Evolutionary conservation across 1,140 invertebrate species (phyloP), one percentile per base, ranked within the genome.

Genomic region (Panulirus ornatus): DNA sequence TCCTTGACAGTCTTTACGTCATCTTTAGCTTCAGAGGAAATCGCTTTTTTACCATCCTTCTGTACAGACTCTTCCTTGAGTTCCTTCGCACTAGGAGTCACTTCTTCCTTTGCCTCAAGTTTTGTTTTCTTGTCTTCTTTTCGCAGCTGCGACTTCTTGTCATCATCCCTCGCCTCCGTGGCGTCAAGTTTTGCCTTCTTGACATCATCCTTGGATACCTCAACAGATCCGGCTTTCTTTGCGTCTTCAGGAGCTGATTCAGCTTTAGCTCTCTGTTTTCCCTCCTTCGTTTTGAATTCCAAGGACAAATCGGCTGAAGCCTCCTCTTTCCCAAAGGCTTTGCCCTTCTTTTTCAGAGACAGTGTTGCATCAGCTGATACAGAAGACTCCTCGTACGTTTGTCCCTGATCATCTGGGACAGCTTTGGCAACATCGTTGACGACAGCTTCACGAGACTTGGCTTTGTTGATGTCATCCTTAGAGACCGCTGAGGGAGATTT

Each of bases 261-360:
- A 58, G 51, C 51, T 22, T 58, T 58, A 22, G 11, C 51, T 11
- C 11, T 22, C 51, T 58, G 51, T n/a, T n/a, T n/a, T n/a, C n/a
- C n/a, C n/a, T n/a, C n/a, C n/a, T n/a, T n/a, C n/a, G n/a, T n/a
- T n/a, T n/a, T n/a, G 11, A 58, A 58, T 11, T 58, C 51, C 22
- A 58, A 58, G 51, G 51, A 58, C 51, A 58, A 22, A 11, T 58
- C 51, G 22, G 51, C 51, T 11, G 51, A 58, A 9, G 30, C 70
- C 27, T 71, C 30, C 8, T 22, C 70, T 27, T 71, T 71, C 9
- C 70, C 30, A 22, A 22, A 22, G 16, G 9, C 75, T 78, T 78
- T 78, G 75, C 0, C 30, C 70, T 78, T 42, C 75, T 78, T 44
- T 3, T n/a, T n/a, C 73, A 76, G 73, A 42, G 73, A 38, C 73